Base-by-base conservation (phyloP, 1,140 invertebrate genomes). In the Macrotrachela quadricornifera region DNA sequence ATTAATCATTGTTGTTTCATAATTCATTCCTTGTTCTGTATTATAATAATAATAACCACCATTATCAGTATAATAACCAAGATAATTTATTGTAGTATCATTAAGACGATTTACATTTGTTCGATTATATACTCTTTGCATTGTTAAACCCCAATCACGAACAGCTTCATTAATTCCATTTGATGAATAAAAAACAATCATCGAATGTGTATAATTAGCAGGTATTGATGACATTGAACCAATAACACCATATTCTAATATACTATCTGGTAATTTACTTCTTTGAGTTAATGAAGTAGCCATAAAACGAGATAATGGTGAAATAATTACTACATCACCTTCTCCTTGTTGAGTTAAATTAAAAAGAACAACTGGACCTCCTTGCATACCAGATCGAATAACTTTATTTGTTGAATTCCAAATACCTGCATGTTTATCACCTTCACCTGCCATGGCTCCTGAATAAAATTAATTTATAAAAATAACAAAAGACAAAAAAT, bases 1-100 rank as follows among this genome's bases (percentile, higher is more conserved):
- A 58, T n/a, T 59, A 37, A 51, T 60, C 57, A 37, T 37, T 38
- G 21, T 57, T 43, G 46, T 44, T 40, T 43, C 58, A 46, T 37
- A 54, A 52, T 12, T 42, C 14, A 41, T 56, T 14, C n/a, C 57
- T 48, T 43, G 55, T 53, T 15, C 54, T 42, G 55, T 63, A 58
- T 40, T 51, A 57, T 16, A 49, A 43, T 51, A 57, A 43, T 49
- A 63, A 17, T 38, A 57, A 18, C 45, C 54, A 43, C 61, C 62
- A 51, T 59, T 61, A 44, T 63, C 60, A 40, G 60, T 63, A 56
- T 57, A 63, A 53, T 58, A 63, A 11, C 60, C 59, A 11, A 63
- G 54, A 45, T 63, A 58, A 36, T 59, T 63, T 38, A 53, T 51
- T 8, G 58, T 62, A 6, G 61, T 36, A 49, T 63, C 62, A n/a